phyloP scores from a whole-genome alignment of 2,797 vertebrate genomes.

The Poecilia picta region DNA sequence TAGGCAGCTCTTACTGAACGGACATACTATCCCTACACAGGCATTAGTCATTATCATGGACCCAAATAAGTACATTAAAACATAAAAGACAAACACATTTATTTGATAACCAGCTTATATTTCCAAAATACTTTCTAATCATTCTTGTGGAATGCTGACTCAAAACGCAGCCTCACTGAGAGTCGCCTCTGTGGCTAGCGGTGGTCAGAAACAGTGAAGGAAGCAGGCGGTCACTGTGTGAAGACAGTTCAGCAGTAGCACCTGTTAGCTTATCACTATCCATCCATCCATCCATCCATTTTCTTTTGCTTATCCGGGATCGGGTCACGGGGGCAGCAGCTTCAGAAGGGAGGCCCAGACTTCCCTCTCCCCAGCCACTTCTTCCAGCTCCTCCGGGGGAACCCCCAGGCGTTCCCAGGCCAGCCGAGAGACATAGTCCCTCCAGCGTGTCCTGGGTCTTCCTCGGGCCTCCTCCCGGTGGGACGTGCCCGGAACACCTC shows the following conservation, averaged over 20 bases:
- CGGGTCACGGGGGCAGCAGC: too few relatives aligned
- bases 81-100: constrained; percentile 13
- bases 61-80: constrained; percentile 27
- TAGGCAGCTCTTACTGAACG: constrained; percentile 31
- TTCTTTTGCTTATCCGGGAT: too few relatives aligned
- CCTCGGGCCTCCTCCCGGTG: too few relatives aligned
- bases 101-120: constrained; percentile 3
- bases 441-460: too few relatives aligned
- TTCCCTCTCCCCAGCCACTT: too few relatives aligned
- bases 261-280: constrained; percentile 55
- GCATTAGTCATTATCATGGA: constrained; percentile 51
- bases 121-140: constrained; percentile 5
- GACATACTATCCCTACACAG: constrained; percentile 23
- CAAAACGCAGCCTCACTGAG: background rate
- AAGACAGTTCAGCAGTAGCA: constrained; percentile 30
- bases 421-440: too few relatives aligned
- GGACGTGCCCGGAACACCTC: too few relatives aligned
- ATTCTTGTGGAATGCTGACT: too few relatives aligned
- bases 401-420: too few relatives aligned
- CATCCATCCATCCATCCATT: too few relatives aligned
- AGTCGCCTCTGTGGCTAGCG: background rate
- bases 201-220: constrained; percentile 1
- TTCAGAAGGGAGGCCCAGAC: too few relatives aligned
- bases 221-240: constrained; percentile 18
- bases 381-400: too few relatives aligned